Conservation (phyloP, 1,140 invertebrate genomes). For the Diorhabda carinulata region DNA sequence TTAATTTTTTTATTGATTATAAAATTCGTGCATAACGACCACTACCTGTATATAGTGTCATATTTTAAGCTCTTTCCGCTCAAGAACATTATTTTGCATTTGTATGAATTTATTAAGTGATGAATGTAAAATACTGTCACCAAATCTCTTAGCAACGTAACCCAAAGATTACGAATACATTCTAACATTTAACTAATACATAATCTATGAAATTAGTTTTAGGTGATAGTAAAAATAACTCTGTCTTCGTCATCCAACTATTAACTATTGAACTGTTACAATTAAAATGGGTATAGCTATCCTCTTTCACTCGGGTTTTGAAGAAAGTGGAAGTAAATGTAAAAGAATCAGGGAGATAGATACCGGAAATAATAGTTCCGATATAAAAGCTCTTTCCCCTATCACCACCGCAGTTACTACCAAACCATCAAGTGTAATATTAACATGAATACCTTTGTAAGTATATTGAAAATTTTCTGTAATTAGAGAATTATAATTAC, state of each 20-base stretch:
- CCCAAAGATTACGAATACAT: neutral
- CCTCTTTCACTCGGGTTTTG: conserved; percentile 4
- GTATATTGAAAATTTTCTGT: neutral
- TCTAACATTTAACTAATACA: neutral
- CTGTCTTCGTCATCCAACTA: neutral
- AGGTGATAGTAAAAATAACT: neutral
- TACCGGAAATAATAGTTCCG: conserved; percentile 7
- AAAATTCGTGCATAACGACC: too few relatives aligned
- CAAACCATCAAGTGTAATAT: neutral
- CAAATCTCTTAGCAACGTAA: too few relatives aligned
- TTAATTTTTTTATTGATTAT: too few relatives aligned
- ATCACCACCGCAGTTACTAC: conserved; percentile 9
- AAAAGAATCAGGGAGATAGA: neutral
- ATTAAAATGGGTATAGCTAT: neutral
- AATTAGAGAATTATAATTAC: too few relatives aligned
- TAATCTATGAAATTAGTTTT: neutral
- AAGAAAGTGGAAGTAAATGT: conserved; percentile 13
- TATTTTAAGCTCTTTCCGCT: too few relatives aligned
- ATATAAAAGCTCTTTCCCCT: conserved; percentile 6
- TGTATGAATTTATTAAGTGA: too few relatives aligned
- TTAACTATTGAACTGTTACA: neutral
- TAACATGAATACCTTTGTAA: conserved; percentile 10
- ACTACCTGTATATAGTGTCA: too few relatives aligned
- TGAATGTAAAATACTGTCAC: too few relatives aligned
- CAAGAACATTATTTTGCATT: too few relatives aligned